These are phyloP conservation scores for Xiphorhynchus erythropygius DNA, from an alignment of 2,797 vertebrate genomes.

Conservation along the genomic window DNA sequence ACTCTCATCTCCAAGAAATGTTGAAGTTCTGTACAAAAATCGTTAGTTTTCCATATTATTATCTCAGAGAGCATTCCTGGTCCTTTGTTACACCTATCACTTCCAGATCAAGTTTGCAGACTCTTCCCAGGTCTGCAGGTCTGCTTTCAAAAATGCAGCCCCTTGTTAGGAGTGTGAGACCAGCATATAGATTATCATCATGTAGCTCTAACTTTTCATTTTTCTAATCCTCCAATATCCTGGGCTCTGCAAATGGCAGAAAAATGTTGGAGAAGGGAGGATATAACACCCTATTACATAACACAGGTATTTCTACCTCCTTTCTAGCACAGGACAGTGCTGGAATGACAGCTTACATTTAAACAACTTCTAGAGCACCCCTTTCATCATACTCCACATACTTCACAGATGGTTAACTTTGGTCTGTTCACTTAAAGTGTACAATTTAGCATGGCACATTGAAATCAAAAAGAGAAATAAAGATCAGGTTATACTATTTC, in stretches of 20 bases:
- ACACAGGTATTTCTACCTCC: not conserved
- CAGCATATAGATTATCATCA: not conserved
- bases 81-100: not conserved
- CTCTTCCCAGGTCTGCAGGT: not conserved
- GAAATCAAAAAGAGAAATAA: not conserved
- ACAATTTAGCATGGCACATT: not conserved
- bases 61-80: not conserved
- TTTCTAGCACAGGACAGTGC: not conserved
- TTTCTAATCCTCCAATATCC: not conserved
- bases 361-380: not conserved
- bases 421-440: not conserved
- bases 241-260: not conserved
- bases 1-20: not conserved
- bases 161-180: not conserved
- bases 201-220: not conserved
- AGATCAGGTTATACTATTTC: not conserved
- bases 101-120: not conserved
- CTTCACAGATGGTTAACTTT: not conserved
- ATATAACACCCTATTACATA: not conserved
- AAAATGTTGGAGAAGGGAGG: not conserved
- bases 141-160: not conserved
- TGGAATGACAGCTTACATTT: not conserved
- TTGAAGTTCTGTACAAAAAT: not conserved
- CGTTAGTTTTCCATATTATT: not conserved
- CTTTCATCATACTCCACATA: not conserved